phyloP scores from a whole-genome alignment of 1,140 invertebrate genomes.

The Anoplophora glabripennis region DNA sequence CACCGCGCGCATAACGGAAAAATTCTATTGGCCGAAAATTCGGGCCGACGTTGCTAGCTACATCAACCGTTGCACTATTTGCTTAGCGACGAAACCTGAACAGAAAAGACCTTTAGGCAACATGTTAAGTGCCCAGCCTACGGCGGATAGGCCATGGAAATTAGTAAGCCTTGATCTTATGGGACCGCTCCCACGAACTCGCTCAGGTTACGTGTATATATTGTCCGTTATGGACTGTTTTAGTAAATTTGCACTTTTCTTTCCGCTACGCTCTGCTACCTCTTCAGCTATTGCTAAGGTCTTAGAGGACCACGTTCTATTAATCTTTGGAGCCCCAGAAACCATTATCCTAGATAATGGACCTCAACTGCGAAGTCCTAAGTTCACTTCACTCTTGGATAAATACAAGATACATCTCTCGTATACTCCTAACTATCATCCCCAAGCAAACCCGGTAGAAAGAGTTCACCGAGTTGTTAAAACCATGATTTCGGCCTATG shows the following conservation, averaged over 20 bases:
- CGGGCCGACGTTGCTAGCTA: constrained; percentile 24
- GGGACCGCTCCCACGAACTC: constrained; percentile 1
- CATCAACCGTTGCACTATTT: constrained; percentile 29
- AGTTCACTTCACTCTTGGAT: not conserved
- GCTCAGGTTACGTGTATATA: constrained; percentile 1
- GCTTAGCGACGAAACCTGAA: constrained; percentile 30
- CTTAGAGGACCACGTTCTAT: constrained; percentile 17
- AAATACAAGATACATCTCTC: not conserved
- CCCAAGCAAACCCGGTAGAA: constrained; percentile 13
- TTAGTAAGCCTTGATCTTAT: constrained; percentile 1
- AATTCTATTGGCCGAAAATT: constrained; percentile 37
- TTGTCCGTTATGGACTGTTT: constrained; percentile 8
- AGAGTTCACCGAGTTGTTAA: constrained; percentile 23
- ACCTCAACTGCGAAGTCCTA: not conserved
- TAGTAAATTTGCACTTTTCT: constrained; percentile 13
- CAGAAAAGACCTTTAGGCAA: no score
- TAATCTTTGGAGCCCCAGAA: constrained; percentile 28
- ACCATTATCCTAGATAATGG: constrained; percentile 8
- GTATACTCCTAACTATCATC: constrained; percentile 14
- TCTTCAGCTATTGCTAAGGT: not conserved
- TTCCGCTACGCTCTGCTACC: not conserved
- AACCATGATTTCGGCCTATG: constrained; percentile 36
- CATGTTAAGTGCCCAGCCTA: constrained; percentile 24
- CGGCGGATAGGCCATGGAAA: constrained; percentile 2
- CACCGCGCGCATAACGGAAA: not conserved